A percentile compares a stretch with the other conserved stretches of the same genome.
Conservation (phyloP, 2,113 vertebrate species). For the Myotis yumanensis region DNA sequence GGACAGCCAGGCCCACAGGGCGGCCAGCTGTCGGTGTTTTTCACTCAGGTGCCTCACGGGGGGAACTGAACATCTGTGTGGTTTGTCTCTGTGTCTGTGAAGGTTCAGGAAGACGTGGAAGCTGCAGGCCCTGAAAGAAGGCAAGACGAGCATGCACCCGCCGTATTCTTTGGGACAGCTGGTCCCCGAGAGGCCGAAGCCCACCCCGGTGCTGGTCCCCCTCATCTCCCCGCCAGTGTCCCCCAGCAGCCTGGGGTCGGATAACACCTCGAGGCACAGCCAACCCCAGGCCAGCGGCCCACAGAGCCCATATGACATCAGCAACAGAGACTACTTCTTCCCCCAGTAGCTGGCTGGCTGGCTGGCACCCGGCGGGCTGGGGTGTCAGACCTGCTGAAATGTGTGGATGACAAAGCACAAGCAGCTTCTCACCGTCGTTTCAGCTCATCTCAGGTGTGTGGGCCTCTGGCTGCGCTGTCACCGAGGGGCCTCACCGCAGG, state of each 20-base stretch:
- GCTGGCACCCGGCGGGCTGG: background rate
- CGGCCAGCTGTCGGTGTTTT: background rate
- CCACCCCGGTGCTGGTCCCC: background rate
- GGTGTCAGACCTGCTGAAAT: background rate
- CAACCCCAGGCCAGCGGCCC: background rate
- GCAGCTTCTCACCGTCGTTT: background rate
- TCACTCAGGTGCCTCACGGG: background rate
- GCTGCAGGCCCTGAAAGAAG: conserved; percentile 29
- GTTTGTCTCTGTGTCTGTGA: conserved; percentile 47
- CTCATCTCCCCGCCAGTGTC: conserved; percentile 51
- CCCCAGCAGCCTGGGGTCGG: conserved; percentile 47
- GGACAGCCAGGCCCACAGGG: background rate
- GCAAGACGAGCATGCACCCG: background rate
- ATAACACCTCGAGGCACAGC: background rate
- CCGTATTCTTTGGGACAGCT: conserved; percentile 10
- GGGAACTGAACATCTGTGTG: background rate
- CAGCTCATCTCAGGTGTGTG: background rate
- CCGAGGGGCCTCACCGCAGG: background rate
- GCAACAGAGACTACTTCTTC: conserved; percentile 67
- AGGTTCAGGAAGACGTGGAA: conserved; percentile 68
- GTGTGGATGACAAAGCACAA: accelerated
- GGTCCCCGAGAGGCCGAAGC: conserved; percentile 51
- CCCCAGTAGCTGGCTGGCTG: conserved; percentile 21
- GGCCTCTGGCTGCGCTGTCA: background rate
- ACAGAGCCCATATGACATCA: conserved; percentile 23